Evolutionary conservation across 2,888 invertebrate genomes (phyloP).

Genomic region (Corbicula japonica): DNA sequence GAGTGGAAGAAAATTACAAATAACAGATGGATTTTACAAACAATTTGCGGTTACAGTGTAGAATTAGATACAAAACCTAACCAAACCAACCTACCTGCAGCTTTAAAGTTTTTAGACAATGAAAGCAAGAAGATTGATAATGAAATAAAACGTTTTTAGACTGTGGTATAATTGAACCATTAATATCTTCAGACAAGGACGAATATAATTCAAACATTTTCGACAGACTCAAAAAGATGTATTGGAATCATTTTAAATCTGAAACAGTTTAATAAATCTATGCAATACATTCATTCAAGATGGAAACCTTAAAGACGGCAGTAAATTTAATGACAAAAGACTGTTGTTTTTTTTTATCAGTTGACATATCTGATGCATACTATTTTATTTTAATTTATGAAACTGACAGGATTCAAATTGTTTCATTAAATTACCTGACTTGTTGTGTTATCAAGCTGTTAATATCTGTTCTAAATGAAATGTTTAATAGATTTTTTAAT

Average conservation of each 20-base stretch:
- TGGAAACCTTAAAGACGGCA: background rate
- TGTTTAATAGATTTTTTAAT: too few relatives aligned
- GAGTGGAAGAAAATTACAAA: slow-evolving; percentile 18
- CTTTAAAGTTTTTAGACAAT: slow-evolving; percentile 5
- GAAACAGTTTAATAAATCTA: background rate
- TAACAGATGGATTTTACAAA: slow-evolving; percentile 39
- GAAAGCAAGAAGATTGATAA: slow-evolving; percentile 13
- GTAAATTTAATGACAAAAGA: slow-evolving; percentile 1
- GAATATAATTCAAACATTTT: slow-evolving; percentile 14
- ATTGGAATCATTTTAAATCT: background rate
- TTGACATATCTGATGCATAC: slow-evolving; percentile 10
- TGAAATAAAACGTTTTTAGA: slow-evolving; percentile 1
- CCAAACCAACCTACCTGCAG: slow-evolving; percentile 16
- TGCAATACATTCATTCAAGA: slow-evolving; percentile 4
- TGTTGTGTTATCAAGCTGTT: too few relatives aligned
- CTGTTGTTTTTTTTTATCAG: slow-evolving; percentile 4
- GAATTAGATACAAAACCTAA: slow-evolving; percentile 28
- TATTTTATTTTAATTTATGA: background rate
- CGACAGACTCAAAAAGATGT: background rate
- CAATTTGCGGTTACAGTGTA: slow-evolving; percentile 23
- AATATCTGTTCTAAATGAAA: too few relatives aligned
- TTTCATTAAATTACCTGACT: too few relatives aligned
- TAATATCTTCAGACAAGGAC: background rate
- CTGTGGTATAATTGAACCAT: slow-evolving; percentile 1
- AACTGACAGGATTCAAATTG: background rate